Evolutionary conservation across 2,797 vertebrate species (phyloP), one percentile per base, ranked within the genome.

Genomic region (Emys orbicularis): DNA sequence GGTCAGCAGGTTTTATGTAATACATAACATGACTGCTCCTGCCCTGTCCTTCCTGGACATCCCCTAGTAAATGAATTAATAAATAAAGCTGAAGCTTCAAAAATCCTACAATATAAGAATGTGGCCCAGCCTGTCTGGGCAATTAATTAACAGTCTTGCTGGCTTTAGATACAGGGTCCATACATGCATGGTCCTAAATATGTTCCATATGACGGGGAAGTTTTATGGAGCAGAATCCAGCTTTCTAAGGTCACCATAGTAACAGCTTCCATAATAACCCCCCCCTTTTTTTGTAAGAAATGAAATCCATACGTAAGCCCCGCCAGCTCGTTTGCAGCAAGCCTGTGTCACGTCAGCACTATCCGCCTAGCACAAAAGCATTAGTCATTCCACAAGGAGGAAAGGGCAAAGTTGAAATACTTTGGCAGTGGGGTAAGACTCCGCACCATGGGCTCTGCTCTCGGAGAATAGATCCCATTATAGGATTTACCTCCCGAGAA

Each of bases 181-280:
- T 84, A 88, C 86, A 77, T 72, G 81, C 59, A 29, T 81, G 6
- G 82, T 61, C 88, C 92, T 92, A 94, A 90, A 94, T 7, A 2
- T 3, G 0, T 79, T 87, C 96, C 94, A 93, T 77, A 19, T 23
- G 80, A 25, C 0, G 53, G 82, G 1, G 7, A 25, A 79, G 49
- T 1, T 0, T 49, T 3, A 0, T 1, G 47, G 59, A 11, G 89
- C 54, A 29, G 53, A 8, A 37, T 5, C 82, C 76, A 49, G 91
- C 56, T 81, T 54, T n/a, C 83, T 18, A 57, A 47, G n/a, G 74
- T 79, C 87, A 86, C 34, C 57, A 18, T 18, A 83, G 82, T 61
- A 94, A 41, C 87, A 72, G 84, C 80, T 47, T 84, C n/a, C 23
- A 0, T 49, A 47, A 29, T 9, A 57, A 54, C 6, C 12, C 27